These are phyloP conservation scores for Neodiprion fabricii DNA, from an alignment of 1,140 invertebrate genomes.

Conservation along the genomic window DNA sequence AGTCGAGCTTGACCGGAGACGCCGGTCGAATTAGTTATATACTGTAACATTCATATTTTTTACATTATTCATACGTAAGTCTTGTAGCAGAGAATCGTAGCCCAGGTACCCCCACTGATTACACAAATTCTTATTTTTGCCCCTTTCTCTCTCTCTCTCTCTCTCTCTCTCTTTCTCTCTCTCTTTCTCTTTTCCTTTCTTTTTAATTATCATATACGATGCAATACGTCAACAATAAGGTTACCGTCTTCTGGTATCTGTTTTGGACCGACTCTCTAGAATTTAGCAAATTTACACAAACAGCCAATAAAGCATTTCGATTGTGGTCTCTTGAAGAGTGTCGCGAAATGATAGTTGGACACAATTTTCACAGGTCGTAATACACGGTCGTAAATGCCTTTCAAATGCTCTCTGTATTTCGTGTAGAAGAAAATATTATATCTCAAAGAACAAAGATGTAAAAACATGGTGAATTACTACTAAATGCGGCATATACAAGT, in stretches of 20 bases:
- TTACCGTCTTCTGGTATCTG: background rate
- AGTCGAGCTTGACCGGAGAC: constrained; percentile 49
- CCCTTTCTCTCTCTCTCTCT: constrained; percentile 24
- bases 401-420: background rate
- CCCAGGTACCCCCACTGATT: constrained; percentile 46
- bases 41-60: constrained; percentile 58
- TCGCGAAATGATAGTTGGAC: no score
- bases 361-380: background rate
- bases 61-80: constrained; percentile 57
- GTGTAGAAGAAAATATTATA: background rate
- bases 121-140: constrained; percentile 20
- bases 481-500: no score
- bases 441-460: background rate
- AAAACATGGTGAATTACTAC: background rate
- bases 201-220: background rate
- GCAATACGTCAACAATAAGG: background rate
- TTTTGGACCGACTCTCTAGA: background rate
- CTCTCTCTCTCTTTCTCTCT: constrained; percentile 12
- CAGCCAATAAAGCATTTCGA: background rate
- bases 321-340: background rate
- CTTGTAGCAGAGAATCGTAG: constrained; percentile 55
- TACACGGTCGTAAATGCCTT: background rate
- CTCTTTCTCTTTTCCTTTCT: background rate
- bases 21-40: constrained; percentile 54
- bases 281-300: constrained; percentile 3